A percentile compares a stretch with the other conserved stretches of the same genome.
phyloP scores from a whole-genome alignment of 2,113 vertebrate genomes.

The Zosterops pallidus region DNA sequence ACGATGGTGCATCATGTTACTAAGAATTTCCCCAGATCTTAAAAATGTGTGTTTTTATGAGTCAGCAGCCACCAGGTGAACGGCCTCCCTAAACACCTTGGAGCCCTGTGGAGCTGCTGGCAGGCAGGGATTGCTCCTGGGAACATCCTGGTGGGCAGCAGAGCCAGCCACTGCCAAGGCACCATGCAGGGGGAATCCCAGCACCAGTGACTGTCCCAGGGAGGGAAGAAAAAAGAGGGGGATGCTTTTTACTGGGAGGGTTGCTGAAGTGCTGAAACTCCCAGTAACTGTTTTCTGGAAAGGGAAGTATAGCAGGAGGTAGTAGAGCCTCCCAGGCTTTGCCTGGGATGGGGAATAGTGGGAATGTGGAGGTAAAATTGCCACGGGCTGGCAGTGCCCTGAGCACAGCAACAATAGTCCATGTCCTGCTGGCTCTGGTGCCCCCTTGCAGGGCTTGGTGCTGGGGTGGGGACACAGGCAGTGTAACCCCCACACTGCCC shows the following conservation, averaged over 20 bases:
- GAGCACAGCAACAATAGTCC: not conserved
- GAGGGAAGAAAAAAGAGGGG: rapidly evolving
- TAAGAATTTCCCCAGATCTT: slow-evolving; percentile 25
- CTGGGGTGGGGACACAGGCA: not conserved
- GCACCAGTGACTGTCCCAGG: too few species aligned
- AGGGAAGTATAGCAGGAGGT: not conserved
- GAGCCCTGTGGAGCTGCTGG: not conserved
- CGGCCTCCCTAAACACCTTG: not conserved
- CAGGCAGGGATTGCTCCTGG: not conserved
- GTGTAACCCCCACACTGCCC: rapidly evolving
- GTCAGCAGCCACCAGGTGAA: not conserved
- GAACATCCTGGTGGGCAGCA: not conserved
- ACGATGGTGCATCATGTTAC: slow-evolving; percentile 33
- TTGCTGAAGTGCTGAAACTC: not conserved
- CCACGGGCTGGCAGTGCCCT: not conserved
- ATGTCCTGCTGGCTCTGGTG: rapidly evolving
- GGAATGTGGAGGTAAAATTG: not conserved
- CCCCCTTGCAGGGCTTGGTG: not conserved
- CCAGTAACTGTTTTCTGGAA: not conserved
- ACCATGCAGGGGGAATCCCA: not conserved
- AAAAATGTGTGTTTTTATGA: not conserved
- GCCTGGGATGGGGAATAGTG: not conserved
- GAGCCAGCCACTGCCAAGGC: not conserved
- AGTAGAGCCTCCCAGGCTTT: not conserved
- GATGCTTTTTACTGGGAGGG: not conserved